These are phyloP conservation scores for Carpatolechia fugitivella DNA, from an alignment of 2,888 invertebrate species.

Conservation along the genomic window DNA sequence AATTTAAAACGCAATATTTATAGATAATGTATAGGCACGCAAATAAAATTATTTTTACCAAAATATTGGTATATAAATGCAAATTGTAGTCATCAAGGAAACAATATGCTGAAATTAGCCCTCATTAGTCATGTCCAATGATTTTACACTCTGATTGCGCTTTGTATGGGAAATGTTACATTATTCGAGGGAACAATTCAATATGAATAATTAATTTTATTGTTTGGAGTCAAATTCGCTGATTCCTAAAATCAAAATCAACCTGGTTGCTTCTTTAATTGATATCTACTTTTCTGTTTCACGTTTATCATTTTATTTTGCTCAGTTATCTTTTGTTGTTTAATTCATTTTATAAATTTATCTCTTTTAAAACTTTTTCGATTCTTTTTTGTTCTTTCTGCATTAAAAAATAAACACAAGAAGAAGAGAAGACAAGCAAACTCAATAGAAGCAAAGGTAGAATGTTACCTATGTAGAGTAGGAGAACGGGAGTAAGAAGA, in stretches of 20 bases:
- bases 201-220: neutral
- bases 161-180: conserved; percentile 3
- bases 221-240: neutral
- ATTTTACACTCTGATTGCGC: conserved; percentile 11
- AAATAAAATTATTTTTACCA: too few species aligned
- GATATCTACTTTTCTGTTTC: too few species aligned
- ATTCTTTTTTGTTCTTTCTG: too few species aligned
- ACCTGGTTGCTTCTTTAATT: neutral
- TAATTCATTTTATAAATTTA: too few species aligned
- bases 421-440: neutral
- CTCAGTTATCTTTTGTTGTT: too few species aligned
- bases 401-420: too few species aligned
- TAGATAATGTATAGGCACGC: too few species aligned
- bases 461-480: neutral
- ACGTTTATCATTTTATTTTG: too few species aligned
- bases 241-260: neutral
- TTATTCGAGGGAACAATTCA: neutral
- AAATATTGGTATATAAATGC: neutral
- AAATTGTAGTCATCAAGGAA: conserved; percentile 5
- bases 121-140: conserved; percentile 11
- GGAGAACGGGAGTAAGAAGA: neutral
- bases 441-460: neutral
- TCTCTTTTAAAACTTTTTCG: too few species aligned
- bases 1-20: too few species aligned
- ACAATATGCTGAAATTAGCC: conserved; percentile 12